A percentile compares a stretch with the other conserved stretches of the same genome.
These are phyloP conservation scores for Polyergus mexicanus DNA, from an alignment of 1,140 invertebrate species.

Conservation along the genomic window DNA sequence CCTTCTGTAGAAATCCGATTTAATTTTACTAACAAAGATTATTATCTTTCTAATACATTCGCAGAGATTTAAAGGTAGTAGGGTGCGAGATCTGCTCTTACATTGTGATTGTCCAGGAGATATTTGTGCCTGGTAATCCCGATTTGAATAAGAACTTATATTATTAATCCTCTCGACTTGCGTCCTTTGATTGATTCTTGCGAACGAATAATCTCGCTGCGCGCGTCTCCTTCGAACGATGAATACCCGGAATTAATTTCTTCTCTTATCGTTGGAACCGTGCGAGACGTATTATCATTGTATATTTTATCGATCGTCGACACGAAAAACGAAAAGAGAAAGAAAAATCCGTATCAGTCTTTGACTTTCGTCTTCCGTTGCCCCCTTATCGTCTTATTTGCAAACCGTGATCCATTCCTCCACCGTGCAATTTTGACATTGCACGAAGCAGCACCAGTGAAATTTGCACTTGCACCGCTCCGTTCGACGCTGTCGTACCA, in stretches of 20 bases:
- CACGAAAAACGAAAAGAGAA: slow-evolving; percentile 10
- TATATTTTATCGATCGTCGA: not conserved
- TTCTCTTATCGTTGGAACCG: slow-evolving; percentile 14
- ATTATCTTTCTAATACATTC: slow-evolving; percentile 21
- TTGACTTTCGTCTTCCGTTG: not conserved
- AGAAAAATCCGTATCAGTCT: slow-evolving; percentile 23
- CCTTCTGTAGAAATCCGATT: slow-evolving; percentile 30
- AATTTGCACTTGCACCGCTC: slow-evolving; percentile 96
- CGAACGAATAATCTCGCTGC: slow-evolving; percentile 5
- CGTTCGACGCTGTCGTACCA: slow-evolving; percentile 91
- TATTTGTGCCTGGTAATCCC: slow-evolving; percentile 19
- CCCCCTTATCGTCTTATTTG: slow-evolving; percentile 86
- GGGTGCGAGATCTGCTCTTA: not conserved
- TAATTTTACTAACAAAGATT: slow-evolving; percentile 43
- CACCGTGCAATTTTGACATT: slow-evolving; percentile 93
- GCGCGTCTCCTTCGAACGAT: not conserved
- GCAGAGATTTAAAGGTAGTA: slow-evolving; percentile 15
- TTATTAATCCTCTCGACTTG: slow-evolving; percentile 32
- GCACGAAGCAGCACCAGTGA: slow-evolving; percentile 96
- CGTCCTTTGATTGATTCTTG: slow-evolving; percentile 18
- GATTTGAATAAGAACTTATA: slow-evolving; percentile 42
- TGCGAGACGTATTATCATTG: not conserved
- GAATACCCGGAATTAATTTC: slow-evolving; percentile 5
- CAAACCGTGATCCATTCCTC: slow-evolving; percentile 95
- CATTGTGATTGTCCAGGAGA: slow-evolving; percentile 3